A percentile compares a stretch with the other conserved stretches of the same genome.
Evolutionary conservation across 2,113 vertebrate species (phyloP).

Genomic region (Chloroceryle aenea): DNA sequence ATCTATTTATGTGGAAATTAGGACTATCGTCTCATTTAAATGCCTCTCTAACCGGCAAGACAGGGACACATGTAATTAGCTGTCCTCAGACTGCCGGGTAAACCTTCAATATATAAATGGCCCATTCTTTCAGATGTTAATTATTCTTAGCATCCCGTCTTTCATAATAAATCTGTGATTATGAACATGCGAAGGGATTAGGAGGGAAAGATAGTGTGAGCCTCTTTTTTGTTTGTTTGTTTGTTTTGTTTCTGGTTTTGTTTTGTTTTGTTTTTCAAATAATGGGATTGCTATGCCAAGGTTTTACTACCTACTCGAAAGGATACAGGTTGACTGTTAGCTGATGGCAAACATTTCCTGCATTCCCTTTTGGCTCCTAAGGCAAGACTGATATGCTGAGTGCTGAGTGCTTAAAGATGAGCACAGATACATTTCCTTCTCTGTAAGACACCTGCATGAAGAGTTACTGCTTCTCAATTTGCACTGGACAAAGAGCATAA

Average conservation of each 20-base stretch:
- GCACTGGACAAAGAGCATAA: not conserved
- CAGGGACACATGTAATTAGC: not conserved
- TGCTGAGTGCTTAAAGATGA: not conserved
- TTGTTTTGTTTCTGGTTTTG: not conserved
- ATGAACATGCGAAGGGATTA: not conserved
- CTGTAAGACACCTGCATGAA: not conserved
- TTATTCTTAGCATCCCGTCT: not conserved
- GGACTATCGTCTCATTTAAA: not conserved
- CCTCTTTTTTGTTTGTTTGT: not conserved
- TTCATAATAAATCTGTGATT: not conserved
- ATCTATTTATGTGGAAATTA: not conserved
- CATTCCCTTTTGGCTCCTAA: not conserved
- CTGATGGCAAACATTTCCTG: rapidly evolving
- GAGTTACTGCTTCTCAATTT: not conserved
- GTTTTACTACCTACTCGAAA: not conserved
- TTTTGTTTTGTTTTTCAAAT: not conserved
- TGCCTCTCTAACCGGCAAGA: not conserved
- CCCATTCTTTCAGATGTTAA: not conserved
- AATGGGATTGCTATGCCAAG: not conserved
- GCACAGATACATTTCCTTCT: not conserved
- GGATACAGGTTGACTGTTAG: rapidly evolving
- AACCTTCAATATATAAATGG: not conserved
- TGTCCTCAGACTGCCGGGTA: rapidly evolving
- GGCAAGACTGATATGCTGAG: not conserved
- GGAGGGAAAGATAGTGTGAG: not conserved